Evolutionary conservation across 2,113 vertebrate genomes (phyloP).

Genomic region (Tamias sibiricus): DNA sequence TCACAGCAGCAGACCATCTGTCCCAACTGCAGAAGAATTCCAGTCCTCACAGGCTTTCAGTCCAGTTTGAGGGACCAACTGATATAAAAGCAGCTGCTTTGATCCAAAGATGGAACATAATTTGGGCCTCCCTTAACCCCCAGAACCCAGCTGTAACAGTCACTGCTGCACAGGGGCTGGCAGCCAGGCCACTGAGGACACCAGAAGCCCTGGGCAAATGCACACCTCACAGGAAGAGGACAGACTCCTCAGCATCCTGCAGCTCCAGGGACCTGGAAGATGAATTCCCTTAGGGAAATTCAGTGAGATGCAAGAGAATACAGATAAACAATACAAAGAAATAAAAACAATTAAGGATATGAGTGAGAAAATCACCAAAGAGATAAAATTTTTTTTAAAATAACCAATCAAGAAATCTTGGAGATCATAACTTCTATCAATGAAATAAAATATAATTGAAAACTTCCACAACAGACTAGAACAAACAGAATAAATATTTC

Average conservation of each 20-base stretch:
- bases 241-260: not conserved
- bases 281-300: not conserved
- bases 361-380: not conserved
- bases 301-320: not conserved
- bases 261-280: not conserved
- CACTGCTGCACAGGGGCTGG: not conserved
- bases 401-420: not conserved
- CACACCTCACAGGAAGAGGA: not conserved
- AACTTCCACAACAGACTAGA: not conserved
- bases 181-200: too few relatives aligned
- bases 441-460: not conserved
- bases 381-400: too few relatives aligned
- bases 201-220: not conserved
- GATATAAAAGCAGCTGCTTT: not conserved
- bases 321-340: not conserved
- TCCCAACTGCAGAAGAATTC: not conserved
- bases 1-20: not conserved
- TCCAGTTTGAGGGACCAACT: not conserved
- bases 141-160: not conserved
- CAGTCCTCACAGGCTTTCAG: not conserved
- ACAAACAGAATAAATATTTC: not conserved
- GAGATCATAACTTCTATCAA: not conserved
- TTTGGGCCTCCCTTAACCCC: too few relatives aligned
- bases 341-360: not conserved
- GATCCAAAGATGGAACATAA: not conserved